Base-by-base conservation (phyloP, 64 coral and sea anemone species). In the Hydrozoanthus tunicans region DNA sequence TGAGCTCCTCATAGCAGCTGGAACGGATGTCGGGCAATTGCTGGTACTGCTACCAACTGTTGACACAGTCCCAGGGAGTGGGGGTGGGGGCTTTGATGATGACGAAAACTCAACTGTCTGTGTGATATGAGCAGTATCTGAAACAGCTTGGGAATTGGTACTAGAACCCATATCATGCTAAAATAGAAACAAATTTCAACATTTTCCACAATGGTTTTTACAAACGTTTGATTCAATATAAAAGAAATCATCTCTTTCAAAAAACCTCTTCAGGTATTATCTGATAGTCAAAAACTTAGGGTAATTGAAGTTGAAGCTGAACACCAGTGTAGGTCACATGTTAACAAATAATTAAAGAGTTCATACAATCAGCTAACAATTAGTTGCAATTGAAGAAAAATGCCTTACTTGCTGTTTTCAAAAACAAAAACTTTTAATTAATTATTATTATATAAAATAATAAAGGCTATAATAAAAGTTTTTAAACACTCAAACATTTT, bases 1-100 rank as follows among this genome's bases (percentile, higher is more conserved):
- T 52, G 92, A 94, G 53, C 95, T 96, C 64, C 95, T 86, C 89
- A 96, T 82, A 6, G 95, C 95, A 9, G 68, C 60, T 68, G 95
- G 95, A 2, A 93, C 51, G 70, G 89, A 64, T 81, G 89, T 91
- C 1, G 73, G 59, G 52, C n/a, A 91, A n/a, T 96, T 64, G 26
- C 85, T 90, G 9, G 92, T 93, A 57, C 77, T 82, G 13, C 14
- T 62, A 12, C 75, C 92, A 75, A 73, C 51, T 24, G 85, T 93
- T 1, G 59, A 9, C 53, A 90, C 92, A 24, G 25, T 64, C n/a
- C 51, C 43, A 17, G 76, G 27, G 3, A 67, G 13, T 32, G 53
- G 10, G 81, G 57, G 68, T 77, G 43, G 13, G 51, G 4, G 24
- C 7, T 9, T 70, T 43, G 32, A 43, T 43, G 32, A 43, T 43